Base-by-base conservation (phyloP, 2,888 invertebrate genomes). In the Lasioglossum figueresi region DNA sequence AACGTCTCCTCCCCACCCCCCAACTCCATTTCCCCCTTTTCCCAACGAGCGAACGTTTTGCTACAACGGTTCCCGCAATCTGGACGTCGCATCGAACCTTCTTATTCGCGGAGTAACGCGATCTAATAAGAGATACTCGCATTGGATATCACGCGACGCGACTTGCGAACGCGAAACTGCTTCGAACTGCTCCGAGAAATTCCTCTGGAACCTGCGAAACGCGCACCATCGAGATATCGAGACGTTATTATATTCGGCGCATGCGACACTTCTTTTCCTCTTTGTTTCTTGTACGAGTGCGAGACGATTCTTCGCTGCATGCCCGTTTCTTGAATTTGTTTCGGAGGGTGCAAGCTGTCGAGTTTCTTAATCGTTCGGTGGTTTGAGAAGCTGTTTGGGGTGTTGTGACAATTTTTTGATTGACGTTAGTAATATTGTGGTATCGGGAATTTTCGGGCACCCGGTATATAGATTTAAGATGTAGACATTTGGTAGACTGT, bases 41-140 rank as follows among this genome's bases (percentile, higher is more conserved):
- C 19, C 31, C 6, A 34, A 6, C 59, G 31, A 63, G 66, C 43
- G 14, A 80, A 59, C 76, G 84, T 85, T 88, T 84, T 79, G 78
- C 80, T 27, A 48, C 72, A n/a, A 16, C 86, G 86, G 78, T 85
- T 79, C 70, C 70, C 52, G 74, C 85, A 84, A 84, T 84, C 84
- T 84, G 52, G 27, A 34, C 23, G 27, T 70, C 71, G 19, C 71
- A 66, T 71, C 85, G 79, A 52, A 40, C 70, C 52, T 84, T 84
- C 74, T 84, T 78, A 40, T 74, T 70, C 37, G 16, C 8, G n/a
- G 31, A 43, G 37, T 31, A 14, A 0, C 37, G 48, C 45, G 56
- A 83, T 83, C 45, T 70, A 83, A 84, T 74, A 45, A 70, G 16
- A 48, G 70, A 74, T 84, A 56, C 75, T 34, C 40, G 14, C n/a